A percentile compares a stretch with the other conserved stretches of the same genome.
Conservation (phyloP, 2,113 vertebrate genomes). For the Platanista minor region DNA sequence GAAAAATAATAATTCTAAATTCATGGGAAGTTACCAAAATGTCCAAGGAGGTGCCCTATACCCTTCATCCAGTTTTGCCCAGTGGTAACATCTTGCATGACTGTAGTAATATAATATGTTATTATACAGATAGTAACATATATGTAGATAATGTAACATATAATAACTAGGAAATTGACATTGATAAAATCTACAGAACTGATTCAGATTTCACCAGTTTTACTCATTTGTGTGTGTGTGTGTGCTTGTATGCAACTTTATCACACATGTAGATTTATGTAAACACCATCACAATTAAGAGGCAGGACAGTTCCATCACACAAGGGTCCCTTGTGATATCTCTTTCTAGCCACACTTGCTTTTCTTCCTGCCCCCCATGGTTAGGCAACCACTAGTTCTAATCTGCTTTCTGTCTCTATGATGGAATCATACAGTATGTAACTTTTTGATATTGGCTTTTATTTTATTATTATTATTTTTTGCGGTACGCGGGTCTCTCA, state of each 20-base stretch:
- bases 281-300: not conserved
- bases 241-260: not conserved
- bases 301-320: not conserved
- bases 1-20: not conserved
- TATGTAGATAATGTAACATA: not conserved
- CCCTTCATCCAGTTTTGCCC: too few species aligned
- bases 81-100: not conserved
- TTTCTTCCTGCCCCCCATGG: not conserved
- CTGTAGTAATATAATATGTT: not conserved
- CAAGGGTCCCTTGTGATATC: not conserved
- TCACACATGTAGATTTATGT: not conserved
- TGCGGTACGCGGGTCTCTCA: too few species aligned
- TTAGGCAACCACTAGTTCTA: not conserved
- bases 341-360: not conserved
- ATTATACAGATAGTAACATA: not conserved
- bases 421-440: not conserved
- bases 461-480: too few species aligned
- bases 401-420: not conserved
- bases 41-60: not conserved
- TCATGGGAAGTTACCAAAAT: not conserved
- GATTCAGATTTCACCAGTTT: not conserved
- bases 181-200: not conserved
- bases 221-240: not conserved
- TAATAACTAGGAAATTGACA: not conserved
- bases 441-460: not conserved